Evolutionary conservation across 2,888 invertebrate species (phyloP).

Genomic region (Gymnoscelis rufifasciata): DNA sequence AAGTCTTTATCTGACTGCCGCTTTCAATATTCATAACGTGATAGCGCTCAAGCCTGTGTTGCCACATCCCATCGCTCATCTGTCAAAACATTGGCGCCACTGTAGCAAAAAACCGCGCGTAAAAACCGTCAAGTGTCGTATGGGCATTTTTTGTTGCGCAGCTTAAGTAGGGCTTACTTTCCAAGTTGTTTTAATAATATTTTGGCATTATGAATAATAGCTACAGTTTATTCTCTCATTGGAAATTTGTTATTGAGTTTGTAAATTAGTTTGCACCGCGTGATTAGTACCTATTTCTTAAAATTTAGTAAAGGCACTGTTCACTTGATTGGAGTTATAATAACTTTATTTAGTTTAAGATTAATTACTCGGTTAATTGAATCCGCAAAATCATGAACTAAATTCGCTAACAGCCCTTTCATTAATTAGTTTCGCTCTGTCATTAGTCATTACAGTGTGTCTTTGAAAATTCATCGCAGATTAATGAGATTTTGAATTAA

Average conservation of each 20-base stretch:
- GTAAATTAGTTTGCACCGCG: slow-evolving; percentile 18
- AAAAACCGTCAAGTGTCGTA: slow-evolving; percentile 19
- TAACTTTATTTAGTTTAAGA: too few species aligned
- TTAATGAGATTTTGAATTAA: slow-evolving; percentile 56
- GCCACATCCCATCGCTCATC: slow-evolving; percentile 19
- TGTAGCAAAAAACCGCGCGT: slow-evolving; percentile 21
- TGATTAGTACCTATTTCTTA: slow-evolving; percentile 26
- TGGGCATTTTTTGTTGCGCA: slow-evolving; percentile 10
- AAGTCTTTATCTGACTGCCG: slow-evolving; percentile 25
- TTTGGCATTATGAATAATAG: slow-evolving; percentile 6
- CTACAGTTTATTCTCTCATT: background rate
- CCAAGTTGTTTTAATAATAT: slow-evolving; percentile 11
- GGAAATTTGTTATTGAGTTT: slow-evolving; percentile 8
- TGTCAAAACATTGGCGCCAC: slow-evolving; percentile 33
- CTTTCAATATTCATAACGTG: slow-evolving; percentile 23
- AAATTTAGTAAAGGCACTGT: too few species aligned
- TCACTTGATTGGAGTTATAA: too few species aligned
- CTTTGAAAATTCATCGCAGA: slow-evolving; percentile 58
- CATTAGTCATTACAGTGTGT: slow-evolving; percentile 66
- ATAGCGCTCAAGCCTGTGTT: slow-evolving; percentile 13
- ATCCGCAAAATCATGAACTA: slow-evolving; percentile 55
- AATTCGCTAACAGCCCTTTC: slow-evolving; percentile 63
- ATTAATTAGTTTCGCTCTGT: slow-evolving; percentile 61
- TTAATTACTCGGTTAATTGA: slow-evolving; percentile 59
- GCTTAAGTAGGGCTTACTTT: slow-evolving; percentile 9